Evolutionary conservation across 2,797 vertebrate species (phyloP), one percentile per base, ranked within the genome.

Genomic region (Tragopan temminckii): DNA sequence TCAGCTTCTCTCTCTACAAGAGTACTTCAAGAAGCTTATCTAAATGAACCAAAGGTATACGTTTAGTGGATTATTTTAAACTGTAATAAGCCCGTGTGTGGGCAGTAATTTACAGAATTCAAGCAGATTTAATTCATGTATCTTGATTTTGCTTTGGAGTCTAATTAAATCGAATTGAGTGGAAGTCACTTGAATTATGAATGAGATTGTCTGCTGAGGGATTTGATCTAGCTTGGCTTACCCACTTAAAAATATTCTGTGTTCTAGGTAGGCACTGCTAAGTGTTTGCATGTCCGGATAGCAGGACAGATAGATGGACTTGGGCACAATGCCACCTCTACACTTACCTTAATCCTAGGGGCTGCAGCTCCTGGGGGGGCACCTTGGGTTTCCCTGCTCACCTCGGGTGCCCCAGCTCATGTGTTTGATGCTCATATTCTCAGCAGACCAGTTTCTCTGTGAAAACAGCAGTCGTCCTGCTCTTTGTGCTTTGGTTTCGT

Each of bases 141-240:
- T 80, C 76, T 43, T 77, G 70, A 89, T 70, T 70, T 86, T n/a
- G 64, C 48, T 95, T 71, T 48, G 0, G 1, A 53, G 40, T 70
- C 23, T 91, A 85, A 94, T 92, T 90, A 91, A 85, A 55, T 50
- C 16, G 62, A 77, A 80, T 82, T 94, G 75, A 66, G 50, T 80
- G 57, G 17, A 85, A 88, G 48, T 62, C 38, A 36, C 11, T 85
- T 78, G 87, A 78, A 72, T 88, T 40, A 66, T 4, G n/a, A 85
- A 48, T n/a, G 52, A 82, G 69, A 38, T 6, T 48, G 15, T 57
- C 38, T 72, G 55, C 58, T 58, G 76, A 83, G 45, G 48, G 69
- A 18, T 83, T 85, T 85, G 9, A 58, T 78, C 53, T 14, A 53
- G 57, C 87, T 85, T 29, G 61, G 24, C 42, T 43, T 75, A 55